Percentiles rank a stretch among this genome's conserved stretches.
phyloP scores from a whole-genome alignment of 2,888 invertebrate genomes.

The Hyposoter didymator region DNA sequence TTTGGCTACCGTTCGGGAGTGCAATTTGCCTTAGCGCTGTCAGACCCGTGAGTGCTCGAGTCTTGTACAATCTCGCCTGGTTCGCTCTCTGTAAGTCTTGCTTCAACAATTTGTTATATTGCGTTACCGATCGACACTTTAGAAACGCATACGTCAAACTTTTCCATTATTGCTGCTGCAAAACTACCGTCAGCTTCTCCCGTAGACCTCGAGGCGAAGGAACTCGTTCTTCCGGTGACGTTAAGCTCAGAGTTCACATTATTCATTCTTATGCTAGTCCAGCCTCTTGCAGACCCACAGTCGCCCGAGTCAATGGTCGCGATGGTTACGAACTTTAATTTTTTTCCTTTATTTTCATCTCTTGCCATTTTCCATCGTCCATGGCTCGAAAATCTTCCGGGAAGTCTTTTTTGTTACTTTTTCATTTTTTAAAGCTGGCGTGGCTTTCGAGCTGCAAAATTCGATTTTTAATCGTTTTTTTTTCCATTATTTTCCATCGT shows the following conservation, averaged over 20 bases:
- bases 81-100: conserved; percentile 89
- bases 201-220: conserved; percentile 86
- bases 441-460: too few relatives aligned
- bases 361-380: not conserved
- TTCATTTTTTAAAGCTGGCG: not conserved
- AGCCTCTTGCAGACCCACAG: conserved; percentile 81
- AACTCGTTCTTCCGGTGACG: conserved; percentile 86
- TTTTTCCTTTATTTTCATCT: conserved; percentile 3
- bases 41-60: conserved; percentile 84
- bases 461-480: too few relatives aligned
- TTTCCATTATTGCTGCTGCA: conserved; percentile 93
- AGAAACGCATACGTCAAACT: conserved; percentile 90
- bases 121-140: conserved; percentile 88
- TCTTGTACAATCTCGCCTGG: conserved; percentile 90
- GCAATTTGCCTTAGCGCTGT: conserved; percentile 86
- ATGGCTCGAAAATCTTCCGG: not conserved
- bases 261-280: conserved; percentile 89
- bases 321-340: conserved; percentile 86
- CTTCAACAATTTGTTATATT: conserved; percentile 88
- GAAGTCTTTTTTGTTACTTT: not conserved
- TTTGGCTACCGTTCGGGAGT: conserved; percentile 90
- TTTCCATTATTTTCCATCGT: too few relatives aligned
- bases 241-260: conserved; percentile 89
- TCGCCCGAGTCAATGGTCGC: conserved; percentile 84
- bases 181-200: conserved; percentile 89